These are phyloP conservation scores for Ovis aries DNA, from an alignment of 2,113 vertebrate genomes.

Conservation along the genomic window DNA sequence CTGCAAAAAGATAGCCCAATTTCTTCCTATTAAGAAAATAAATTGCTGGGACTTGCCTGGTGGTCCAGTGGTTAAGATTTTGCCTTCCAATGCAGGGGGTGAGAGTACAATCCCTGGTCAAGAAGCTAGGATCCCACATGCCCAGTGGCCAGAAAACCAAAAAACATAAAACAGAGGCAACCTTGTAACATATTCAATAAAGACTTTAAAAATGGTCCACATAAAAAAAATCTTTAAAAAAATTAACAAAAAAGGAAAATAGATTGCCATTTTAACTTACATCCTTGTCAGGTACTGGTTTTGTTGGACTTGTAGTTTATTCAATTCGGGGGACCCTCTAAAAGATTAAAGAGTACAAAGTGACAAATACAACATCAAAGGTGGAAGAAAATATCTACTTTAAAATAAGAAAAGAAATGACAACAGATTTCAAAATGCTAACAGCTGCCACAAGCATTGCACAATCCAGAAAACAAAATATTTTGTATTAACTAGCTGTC, in stretches of 20 bases:
- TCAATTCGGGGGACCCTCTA: not conserved
- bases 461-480: not conserved
- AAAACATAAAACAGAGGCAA: not conserved
- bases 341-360: not conserved
- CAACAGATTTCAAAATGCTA: not conserved
- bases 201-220: not conserved
- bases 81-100: not conserved
- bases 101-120: not conserved
- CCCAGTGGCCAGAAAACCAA: not conserved
- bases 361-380: not conserved
- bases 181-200: not conserved
- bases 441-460: not conserved
- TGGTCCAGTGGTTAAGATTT: not conserved
- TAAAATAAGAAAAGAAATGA: not conserved
- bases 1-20: not conserved
- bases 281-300: not conserved
- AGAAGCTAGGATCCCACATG: not conserved
- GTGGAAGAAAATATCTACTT: not conserved
- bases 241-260: not conserved
- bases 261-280: not conserved
- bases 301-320: not conserved
- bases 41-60: not conserved
- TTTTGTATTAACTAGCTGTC: not conserved
- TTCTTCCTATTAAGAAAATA: not conserved
- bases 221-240: not conserved